phyloP scores from a whole-genome alignment of 2,888 invertebrate genomes.

The Hirtodrosophila trivittata region DNA sequence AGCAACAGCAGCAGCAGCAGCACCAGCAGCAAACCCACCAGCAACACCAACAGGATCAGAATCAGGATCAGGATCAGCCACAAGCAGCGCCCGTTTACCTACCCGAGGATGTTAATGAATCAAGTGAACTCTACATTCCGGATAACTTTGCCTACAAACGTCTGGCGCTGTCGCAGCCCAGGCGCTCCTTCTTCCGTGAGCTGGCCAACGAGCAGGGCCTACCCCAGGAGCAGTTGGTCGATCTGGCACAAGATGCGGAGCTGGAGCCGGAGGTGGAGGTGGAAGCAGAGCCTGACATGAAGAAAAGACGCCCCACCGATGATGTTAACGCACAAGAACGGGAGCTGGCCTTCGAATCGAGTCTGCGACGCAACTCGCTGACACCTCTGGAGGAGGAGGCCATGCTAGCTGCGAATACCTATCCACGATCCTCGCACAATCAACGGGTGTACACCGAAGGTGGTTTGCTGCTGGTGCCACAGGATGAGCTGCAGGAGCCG shows the following conservation, averaged over 20 bases:
- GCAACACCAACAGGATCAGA: conserved; percentile 44
- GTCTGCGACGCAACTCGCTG: conserved; percentile 73
- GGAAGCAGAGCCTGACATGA: conserved; percentile 37
- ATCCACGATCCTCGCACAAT: conserved; percentile 57
- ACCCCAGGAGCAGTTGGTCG: conserved; percentile 49
- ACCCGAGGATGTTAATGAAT: conserved; percentile 71
- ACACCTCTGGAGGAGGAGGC: conserved; percentile 80
- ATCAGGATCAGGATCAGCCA: conserved; percentile 41
- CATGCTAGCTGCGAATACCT: conserved; percentile 80
- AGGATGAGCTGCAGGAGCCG: conserved; percentile 75
- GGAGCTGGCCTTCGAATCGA: conserved; percentile 62
- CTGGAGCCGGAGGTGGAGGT: conserved; percentile 7
- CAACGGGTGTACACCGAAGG: conserved; percentile 87
- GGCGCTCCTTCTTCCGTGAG: conserved; percentile 77
- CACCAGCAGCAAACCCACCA: conserved; percentile 37
- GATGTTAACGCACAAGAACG: conserved; percentile 45
- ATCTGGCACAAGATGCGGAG: conserved; percentile 34
- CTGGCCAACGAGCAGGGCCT: conserved; percentile 70
- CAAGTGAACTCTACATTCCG: conserved; percentile 79
- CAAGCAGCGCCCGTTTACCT: conserved; percentile 54
- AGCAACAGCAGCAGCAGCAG: conserved; percentile 36
- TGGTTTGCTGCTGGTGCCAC: conserved; percentile 85
- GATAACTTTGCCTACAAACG: conserved; percentile 76
- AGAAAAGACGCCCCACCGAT: conserved; percentile 47
- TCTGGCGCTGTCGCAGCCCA: conserved; percentile 34